Evolutionary conservation across 2,797 vertebrate genomes (phyloP), one percentile per base, ranked within the genome.

Genomic region (Nannoperca australis): DNA sequence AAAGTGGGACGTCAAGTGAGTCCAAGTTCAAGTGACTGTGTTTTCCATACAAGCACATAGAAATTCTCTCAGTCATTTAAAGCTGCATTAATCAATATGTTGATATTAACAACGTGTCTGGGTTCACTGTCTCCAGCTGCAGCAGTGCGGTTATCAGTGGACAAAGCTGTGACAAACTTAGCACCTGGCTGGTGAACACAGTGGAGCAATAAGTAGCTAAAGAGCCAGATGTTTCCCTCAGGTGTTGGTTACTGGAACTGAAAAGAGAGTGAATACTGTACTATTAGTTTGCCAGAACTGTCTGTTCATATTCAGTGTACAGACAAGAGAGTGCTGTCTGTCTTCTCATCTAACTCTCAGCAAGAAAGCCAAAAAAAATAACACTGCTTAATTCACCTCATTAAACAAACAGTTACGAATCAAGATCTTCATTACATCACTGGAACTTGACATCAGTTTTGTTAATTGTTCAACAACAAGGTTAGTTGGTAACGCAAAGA

Each of bases 1-100:
- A 65, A 54, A n/a, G 40, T 61, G 24, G 27, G 56, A 68, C 72
- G 55, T 34, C 6, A 10, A 38, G 36, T 38, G 14, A 70, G 70
- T 51, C 50, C 8, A 17, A 38, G 51, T 20, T 54, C 9, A 4
- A 15, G 40, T 34, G 60, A 32, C 38, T 38, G 50, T n/a, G 13
- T 38, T 50, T n/a, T 10, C 22, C 20, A 5, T 22, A 5, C 24
- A 9, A 50, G 34, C 13, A 54, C 34, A 38, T 13, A 34, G 18
- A 17, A 15, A 11, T 36, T 30, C 17, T 15, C 10, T 54, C 6
- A 6, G 38, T 50, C 5, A 30, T 13, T 54, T 27, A 45, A 54
- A 66, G 32, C n/a, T 38, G 51, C 38, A 53, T 36, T 10, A 50
- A 40, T 72, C 5, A 1, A 47, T n/a, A 22, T 24, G 49, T 59